Percentiles rank a stretch among this genome's conserved stretches.
These are phyloP conservation scores for Nomada fucata DNA, from an alignment of 2,888 invertebrate genomes.

Conservation along the genomic window DNA sequence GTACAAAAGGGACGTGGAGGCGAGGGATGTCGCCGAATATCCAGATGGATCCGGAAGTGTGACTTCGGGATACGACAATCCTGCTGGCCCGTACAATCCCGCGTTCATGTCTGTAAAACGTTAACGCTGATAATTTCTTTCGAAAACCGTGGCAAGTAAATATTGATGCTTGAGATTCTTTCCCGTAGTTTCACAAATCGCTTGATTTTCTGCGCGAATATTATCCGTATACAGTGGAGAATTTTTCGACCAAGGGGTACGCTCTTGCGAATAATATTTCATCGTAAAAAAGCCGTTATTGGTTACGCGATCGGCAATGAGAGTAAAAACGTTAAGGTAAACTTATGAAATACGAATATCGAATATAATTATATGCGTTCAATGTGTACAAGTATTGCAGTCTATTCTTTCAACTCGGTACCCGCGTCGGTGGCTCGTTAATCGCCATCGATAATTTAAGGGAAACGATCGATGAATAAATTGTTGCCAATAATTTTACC, in stretches of 20 bases:
- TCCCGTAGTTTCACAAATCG: neutral
- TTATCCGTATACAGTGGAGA: too few relatives aligned
- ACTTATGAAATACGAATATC: too few relatives aligned
- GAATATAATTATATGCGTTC: too few relatives aligned
- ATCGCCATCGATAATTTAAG: neutral
- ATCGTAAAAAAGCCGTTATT: too few relatives aligned
- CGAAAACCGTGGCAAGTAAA: neutral
- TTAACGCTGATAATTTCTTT: neutral
- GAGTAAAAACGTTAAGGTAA: too few relatives aligned
- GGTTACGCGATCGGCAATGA: too few relatives aligned
- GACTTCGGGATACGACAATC: slow-evolving; percentile 69
- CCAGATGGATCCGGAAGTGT: slow-evolving; percentile 74
- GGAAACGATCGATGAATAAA: neutral
- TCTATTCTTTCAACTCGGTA: neutral
- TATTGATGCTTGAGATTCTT: neutral
- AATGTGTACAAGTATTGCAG: too few relatives aligned
- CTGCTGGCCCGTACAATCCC: slow-evolving; percentile 65
- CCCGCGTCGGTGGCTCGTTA: too few relatives aligned
- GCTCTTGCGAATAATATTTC: too few relatives aligned
- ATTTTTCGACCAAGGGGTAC: too few relatives aligned
- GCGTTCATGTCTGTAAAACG: slow-evolving; percentile 58
- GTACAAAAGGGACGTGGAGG: slow-evolving; percentile 81
- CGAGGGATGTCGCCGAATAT: slow-evolving; percentile 80
- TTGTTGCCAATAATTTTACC: slow-evolving; percentile 43
- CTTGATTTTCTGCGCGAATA: neutral